Evolutionary conservation across 2,113 vertebrate species (phyloP).

Genomic region (Malurus cyaneus): DNA sequence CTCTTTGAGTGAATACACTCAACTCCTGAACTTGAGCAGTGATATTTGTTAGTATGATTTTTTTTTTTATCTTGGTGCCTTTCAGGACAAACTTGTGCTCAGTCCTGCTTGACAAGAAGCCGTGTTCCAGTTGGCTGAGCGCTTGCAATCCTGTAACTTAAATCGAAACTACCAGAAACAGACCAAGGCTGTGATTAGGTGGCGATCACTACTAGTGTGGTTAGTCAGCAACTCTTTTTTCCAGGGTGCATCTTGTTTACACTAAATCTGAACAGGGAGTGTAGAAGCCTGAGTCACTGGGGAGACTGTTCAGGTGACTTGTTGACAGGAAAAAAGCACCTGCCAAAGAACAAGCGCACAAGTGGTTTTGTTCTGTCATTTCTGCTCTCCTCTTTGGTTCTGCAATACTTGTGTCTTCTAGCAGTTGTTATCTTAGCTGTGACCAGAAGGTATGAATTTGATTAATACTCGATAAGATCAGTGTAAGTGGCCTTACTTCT

Average conservation of each 20-base stretch:
- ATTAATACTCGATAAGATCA: not conserved
- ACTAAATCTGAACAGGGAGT: not conserved
- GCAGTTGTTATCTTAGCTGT: not conserved
- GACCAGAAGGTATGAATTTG: not conserved
- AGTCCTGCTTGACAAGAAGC: not conserved
- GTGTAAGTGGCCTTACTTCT: not conserved
- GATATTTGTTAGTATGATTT: not conserved
- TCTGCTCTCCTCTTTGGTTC: not conserved
- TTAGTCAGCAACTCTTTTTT: not conserved
- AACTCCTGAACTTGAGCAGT: not conserved
- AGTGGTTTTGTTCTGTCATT: not conserved
- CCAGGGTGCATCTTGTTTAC: not conserved
- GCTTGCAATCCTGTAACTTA: not conserved
- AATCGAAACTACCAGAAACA: not conserved
- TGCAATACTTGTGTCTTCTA: not conserved
- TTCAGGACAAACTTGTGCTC: not conserved
- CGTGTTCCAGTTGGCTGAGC: not conserved
- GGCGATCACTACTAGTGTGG: not conserved
- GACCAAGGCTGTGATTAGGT: not conserved
- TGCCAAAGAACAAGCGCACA: not conserved
- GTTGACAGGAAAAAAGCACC: not conserved
- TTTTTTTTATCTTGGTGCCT: not conserved
- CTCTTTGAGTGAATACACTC: not conserved
- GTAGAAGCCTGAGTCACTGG: not conserved
- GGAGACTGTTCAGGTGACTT: not conserved